A percentile compares a stretch with the other conserved stretches of the same genome.
These are phyloP conservation scores for Nesometra sesokonis DNA, from an alignment of 35 echinoderm and acorn worm species.

Conservation along the genomic window DNA sequence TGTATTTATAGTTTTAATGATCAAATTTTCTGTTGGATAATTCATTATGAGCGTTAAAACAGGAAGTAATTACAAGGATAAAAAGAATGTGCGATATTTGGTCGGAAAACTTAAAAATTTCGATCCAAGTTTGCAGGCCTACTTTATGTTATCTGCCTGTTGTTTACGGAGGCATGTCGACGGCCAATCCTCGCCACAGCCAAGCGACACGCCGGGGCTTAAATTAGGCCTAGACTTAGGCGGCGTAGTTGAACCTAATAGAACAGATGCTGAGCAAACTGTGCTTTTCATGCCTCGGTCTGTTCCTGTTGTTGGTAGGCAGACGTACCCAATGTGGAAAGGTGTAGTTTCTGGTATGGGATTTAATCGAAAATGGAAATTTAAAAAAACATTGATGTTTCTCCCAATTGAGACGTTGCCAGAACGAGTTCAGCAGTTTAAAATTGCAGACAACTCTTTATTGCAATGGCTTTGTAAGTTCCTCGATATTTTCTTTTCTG, in stretches of 20 bases:
- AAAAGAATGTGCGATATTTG: slow-evolving; percentile 36
- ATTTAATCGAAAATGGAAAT: slow-evolving; percentile 27
- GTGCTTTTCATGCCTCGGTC: not conserved
- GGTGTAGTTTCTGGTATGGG: slow-evolving; percentile 31
- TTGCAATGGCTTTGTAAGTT: slow-evolving; percentile 50
- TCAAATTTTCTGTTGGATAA: not conserved
- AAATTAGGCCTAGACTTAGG: not conserved
- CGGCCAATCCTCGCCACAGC: not conserved
- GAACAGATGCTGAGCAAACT: slow-evolving; percentile 2
- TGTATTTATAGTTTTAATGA: not conserved
- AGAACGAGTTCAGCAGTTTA: slow-evolving; percentile 8
- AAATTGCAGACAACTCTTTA: slow-evolving; percentile 19
- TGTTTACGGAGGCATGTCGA: not conserved
- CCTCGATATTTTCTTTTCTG: slow-evolving; percentile 49
- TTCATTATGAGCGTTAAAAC: not conserved
- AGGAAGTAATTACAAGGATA: not conserved
- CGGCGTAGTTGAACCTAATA: not conserved
- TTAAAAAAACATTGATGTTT: slow-evolving; percentile 49
- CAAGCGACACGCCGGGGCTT: not conserved
- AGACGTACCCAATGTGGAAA: slow-evolving; percentile 89
- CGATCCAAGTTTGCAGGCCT: slow-evolving; percentile 17
- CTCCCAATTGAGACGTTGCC: slow-evolving; percentile 49
- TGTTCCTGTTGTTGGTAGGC: slow-evolving; percentile 48
- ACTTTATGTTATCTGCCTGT: slow-evolving; percentile 29
- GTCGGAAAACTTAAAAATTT: slow-evolving; percentile 48